Base-by-base conservation (phyloP, 1,140 invertebrate genomes). In the Bombus turneri region DNA sequence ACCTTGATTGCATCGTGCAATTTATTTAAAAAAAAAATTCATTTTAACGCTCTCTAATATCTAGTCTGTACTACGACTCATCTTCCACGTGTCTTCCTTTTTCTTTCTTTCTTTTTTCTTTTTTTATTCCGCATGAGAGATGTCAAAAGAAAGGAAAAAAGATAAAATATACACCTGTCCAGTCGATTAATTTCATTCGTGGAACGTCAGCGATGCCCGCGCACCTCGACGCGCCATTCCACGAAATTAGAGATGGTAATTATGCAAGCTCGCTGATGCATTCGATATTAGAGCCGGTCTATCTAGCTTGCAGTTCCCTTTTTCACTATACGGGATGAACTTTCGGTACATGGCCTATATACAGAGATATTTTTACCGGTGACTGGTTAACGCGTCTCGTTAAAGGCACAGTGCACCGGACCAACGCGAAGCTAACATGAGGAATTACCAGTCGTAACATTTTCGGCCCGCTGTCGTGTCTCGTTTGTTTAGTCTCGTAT, bases 321-420 rank as follows among this genome's bases (percentile, higher is more conserved):
- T 62, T 41, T n/a, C 15, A 73, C n/a, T 53, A 34, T n/a, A 34
- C 37, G 57, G 12, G 15, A 31, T 6, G 34, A 66, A 68, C 62
- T 77, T 77, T 34, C 31, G 41, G 59, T 28, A 57, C 73, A 25
- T 69, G 73, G 53, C 75, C 76, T 68, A 76, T 83, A 66, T 83
- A 76, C 71, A 39, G 22, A 15, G 75, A 43, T 84, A 84, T 84
- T 84, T 84, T 84, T 84, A 84, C 43, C 82, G 39, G 53, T 71
- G 82, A 84, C 75, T 69, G 47, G 75, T 79, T 78, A 41, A 71
- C 59, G 41, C 22, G 41, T 12, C 47, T 83, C 81, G 81, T 83
- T 68, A 75, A 75, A 83, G 57, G 18, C 66, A 25, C 28, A 37
- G 47, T 59, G 37, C 6, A 37, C 41, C 12, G 47, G 82, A 84